phyloP scores from a whole-genome alignment of 2,797 vertebrate genomes.

The Holocentrus rufus region DNA sequence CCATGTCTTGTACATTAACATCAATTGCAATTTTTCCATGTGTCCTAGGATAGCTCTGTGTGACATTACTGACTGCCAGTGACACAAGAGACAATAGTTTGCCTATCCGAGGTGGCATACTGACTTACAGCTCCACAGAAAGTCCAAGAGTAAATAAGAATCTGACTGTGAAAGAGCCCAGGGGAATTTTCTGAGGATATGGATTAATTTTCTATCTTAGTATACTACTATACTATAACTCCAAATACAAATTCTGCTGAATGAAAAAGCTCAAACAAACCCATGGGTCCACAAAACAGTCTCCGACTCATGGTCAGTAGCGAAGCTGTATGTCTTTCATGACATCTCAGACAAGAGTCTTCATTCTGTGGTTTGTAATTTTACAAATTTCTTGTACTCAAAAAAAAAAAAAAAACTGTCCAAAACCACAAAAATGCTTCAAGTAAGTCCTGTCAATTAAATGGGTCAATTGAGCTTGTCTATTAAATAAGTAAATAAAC shows the following conservation, averaged over 20 bases:
- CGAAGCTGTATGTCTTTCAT: not conserved
- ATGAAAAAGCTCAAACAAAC: not conserved
- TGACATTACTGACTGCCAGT: not conserved
- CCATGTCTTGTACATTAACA: not conserved
- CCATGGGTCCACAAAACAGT: not conserved
- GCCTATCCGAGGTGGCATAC: not conserved
- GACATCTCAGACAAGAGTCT: not conserved
- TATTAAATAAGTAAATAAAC: not conserved
- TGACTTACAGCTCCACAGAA: not conserved
- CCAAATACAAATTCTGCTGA: no score
- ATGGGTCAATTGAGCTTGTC: no score
- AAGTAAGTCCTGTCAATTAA: not conserved
- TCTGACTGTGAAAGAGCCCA: not conserved
- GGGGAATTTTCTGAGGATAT: not conserved
- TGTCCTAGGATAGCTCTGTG: not conserved
- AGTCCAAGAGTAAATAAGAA: not conserved
- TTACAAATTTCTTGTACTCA: not conserved
- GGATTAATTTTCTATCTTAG: not conserved
- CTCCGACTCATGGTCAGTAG: not conserved
- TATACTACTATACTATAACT: no score
- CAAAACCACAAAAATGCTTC: not conserved
- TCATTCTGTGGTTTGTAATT: not conserved
- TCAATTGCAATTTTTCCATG: not conserved
- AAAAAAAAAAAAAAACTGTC: not conserved
- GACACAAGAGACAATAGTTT: not conserved